These are phyloP conservation scores for Antedon mediterranea DNA, from an alignment of 53 echinoderm and acorn worm genomes.

Conservation along the genomic window DNA sequence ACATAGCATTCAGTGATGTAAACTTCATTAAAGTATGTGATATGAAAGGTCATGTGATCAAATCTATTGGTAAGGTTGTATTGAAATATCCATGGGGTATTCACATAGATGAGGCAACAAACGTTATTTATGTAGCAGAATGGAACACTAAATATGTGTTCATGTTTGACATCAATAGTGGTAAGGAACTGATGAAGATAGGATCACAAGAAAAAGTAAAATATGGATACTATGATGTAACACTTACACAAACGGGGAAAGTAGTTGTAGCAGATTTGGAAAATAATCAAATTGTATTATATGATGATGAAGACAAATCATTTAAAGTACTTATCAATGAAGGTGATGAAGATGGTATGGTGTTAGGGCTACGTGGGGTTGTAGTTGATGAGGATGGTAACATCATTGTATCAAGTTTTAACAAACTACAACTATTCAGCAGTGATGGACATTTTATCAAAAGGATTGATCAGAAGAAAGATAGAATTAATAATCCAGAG, in stretches of 20 bases:
- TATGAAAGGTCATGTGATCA: background rate
- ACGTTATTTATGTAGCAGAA: background rate
- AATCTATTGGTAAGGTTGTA: background rate
- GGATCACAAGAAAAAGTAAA: background rate
- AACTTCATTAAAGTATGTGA: background rate
- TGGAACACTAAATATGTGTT: background rate
- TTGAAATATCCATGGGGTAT: background rate
- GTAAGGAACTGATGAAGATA: background rate
- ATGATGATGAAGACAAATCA: no score
- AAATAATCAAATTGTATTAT: no score
- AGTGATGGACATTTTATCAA: background rate
- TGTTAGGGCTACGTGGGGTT: background rate
- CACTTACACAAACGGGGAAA: no score
- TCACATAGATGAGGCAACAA: background rate
- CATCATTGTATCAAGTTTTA: background rate
- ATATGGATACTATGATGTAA: no score
- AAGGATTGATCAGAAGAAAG: background rate
- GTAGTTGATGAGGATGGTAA: background rate
- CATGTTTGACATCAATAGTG: background rate
- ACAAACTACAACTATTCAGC: background rate
- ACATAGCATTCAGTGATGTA: no score
- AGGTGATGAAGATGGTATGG: background rate
- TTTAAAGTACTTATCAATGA: background rate
- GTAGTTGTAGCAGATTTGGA: no score
- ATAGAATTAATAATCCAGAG: background rate